These are phyloP conservation scores for Petrolisthes cinctipes DNA, from an alignment of 2,888 invertebrate genomes.

Conservation along the genomic window DNA sequence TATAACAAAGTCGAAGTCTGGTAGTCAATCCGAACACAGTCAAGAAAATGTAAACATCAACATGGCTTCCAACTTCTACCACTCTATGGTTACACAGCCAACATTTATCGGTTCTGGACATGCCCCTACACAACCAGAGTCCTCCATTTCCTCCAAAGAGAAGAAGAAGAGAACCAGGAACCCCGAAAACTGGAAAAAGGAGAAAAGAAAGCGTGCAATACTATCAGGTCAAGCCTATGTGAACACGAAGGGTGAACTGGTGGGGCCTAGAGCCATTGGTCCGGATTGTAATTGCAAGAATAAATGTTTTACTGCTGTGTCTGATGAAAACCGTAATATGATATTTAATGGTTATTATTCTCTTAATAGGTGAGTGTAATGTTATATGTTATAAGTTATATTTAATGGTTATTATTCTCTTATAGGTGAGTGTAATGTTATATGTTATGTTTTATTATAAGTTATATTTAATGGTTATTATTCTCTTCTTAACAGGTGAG, in stretches of 20 bases:
- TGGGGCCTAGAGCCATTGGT: conserved; percentile 74
- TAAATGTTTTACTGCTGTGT: conserved; percentile 69
- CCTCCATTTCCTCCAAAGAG: conserved; percentile 44
- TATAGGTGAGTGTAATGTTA: background rate
- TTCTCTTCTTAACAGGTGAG: background rate
- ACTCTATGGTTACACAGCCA: conserved; percentile 55
- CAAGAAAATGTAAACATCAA: conserved; percentile 56
- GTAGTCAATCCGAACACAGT: background rate
- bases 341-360: conserved; percentile 75
- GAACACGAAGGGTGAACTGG: conserved; percentile 75
- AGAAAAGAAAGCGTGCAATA: conserved; percentile 74
- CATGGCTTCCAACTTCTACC: conserved; percentile 61
- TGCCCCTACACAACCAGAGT: conserved; percentile 42
- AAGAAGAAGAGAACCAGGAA: conserved; percentile 61
- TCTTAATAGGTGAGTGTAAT: conserved; percentile 70
- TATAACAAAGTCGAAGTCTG: background rate
- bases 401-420: background rate
- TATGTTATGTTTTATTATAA: background rate
- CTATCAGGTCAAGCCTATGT: conserved; percentile 75
- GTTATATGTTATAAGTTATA: too few relatives aligned
- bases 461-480: background rate
- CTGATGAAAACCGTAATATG: conserved; percentile 72
- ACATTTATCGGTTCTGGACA: conserved; percentile 60
- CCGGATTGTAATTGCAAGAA: conserved; percentile 74
- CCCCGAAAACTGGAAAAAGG: conserved; percentile 74